Evolutionary conservation across 2,888 invertebrate species (phyloP).

Genomic region (Scaptomyza caliginosa): DNA sequence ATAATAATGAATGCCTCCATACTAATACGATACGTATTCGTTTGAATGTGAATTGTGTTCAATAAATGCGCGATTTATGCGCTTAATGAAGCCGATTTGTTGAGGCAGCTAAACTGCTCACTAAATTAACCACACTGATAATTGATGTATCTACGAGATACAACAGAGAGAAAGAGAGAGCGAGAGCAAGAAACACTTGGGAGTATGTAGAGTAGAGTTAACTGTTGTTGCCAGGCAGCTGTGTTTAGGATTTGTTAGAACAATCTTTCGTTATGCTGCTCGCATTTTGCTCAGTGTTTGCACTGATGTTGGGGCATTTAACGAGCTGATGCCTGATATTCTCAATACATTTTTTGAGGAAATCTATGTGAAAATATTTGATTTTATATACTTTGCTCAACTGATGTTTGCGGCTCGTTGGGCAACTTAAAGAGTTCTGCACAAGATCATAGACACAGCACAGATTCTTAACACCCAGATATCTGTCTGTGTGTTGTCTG

Average conservation of each 20-base stretch:
- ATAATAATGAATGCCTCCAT: constrained; percentile 6
- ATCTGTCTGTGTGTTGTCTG: constrained; percentile 23
- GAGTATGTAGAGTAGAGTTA: background rate
- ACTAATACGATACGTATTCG: background rate
- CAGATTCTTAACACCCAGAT: constrained; percentile 14
- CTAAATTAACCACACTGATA: constrained; percentile 57
- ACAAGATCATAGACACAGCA: constrained; percentile 46
- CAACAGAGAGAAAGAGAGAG: background rate
- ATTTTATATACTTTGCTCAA: constrained; percentile 71
- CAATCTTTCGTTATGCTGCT: too few species aligned
- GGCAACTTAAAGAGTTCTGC: constrained; percentile 47
- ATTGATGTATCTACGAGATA: constrained; percentile 55
- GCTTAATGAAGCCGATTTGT: constrained; percentile 71
- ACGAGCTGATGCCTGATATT: constrained; percentile 62
- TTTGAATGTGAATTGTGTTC: constrained; percentile 53
- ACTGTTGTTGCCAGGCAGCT: background rate
- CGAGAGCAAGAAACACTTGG: background rate
- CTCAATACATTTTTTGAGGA: constrained; percentile 29
- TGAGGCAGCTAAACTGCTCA: constrained; percentile 59
- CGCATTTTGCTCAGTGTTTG: background rate
- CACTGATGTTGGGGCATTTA: constrained; percentile 41
- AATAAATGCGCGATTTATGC: constrained; percentile 68
- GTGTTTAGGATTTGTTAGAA: too few species aligned
- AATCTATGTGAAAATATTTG: constrained; percentile 72
- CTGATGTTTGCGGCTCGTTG: constrained; percentile 12